A percentile compares a stretch with the other conserved stretches of the same genome.
Evolutionary conservation across 2,113 vertebrate species (phyloP).

Genomic region (Kryptolebias marmoratus): DNA sequence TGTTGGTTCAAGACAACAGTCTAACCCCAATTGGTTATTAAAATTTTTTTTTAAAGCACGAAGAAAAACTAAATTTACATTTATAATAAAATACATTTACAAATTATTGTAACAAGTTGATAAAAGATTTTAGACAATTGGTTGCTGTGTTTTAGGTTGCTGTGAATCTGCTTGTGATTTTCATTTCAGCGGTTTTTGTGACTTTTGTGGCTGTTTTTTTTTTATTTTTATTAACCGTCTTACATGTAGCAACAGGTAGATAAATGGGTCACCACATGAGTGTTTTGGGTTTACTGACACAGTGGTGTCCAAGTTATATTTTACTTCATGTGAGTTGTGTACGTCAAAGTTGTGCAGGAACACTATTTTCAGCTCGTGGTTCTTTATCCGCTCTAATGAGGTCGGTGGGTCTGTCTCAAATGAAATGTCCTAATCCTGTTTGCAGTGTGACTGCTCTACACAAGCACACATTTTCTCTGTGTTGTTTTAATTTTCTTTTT

Average conservation of each 20-base stretch:
- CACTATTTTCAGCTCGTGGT: background rate
- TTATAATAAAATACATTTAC: too few species aligned
- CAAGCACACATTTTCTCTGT: background rate
- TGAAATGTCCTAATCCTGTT: background rate
- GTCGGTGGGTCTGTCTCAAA: background rate
- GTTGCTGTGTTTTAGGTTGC: too few species aligned
- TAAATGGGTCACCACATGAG: background rate
- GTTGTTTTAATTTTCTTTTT: background rate
- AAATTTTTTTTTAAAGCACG: too few species aligned
- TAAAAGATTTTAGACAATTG: too few species aligned
- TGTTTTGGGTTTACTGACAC: background rate
- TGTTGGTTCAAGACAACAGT: too few species aligned
- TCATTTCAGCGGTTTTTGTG: background rate
- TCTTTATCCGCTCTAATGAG: slow-evolving; percentile 3
- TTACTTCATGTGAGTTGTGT: background rate
- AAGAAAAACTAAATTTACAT: too few species aligned
- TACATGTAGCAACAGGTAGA: background rate
- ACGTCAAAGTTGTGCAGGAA: background rate
- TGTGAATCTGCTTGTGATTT: background rate
- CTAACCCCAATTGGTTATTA: too few species aligned
- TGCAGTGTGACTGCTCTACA: background rate
- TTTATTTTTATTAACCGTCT: background rate
- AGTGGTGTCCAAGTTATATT: background rate
- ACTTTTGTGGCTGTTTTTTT: background rate
- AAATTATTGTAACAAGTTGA: too few species aligned